Evolutionary conservation across 2,113 vertebrate species (phyloP).

Genomic region (Dunckerocampus dactyliophorus): DNA sequence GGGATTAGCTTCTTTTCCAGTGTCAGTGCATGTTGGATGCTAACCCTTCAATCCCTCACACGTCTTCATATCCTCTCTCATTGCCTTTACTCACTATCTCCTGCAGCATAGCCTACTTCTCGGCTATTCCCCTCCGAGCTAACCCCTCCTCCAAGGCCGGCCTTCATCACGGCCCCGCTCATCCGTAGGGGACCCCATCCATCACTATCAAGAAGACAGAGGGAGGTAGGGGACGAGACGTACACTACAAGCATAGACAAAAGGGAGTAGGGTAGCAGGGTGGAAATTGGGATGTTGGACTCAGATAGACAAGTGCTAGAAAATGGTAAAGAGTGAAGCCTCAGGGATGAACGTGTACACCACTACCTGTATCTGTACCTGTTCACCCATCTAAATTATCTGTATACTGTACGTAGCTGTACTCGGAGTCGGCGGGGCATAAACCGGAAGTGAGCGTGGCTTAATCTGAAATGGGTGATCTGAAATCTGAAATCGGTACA

Average conservation of each 20-base stretch:
- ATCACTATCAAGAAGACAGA: conserved; percentile 64
- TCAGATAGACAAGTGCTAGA: no score
- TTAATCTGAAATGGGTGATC: no score
- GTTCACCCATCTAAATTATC: no score
- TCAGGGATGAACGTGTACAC: no score
- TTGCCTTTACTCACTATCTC: conserved; percentile 15
- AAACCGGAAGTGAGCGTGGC: no score
- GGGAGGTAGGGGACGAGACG: conserved; percentile 23
- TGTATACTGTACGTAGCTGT: no score
- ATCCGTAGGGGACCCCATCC: conserved; percentile 67
- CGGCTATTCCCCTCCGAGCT: conserved; percentile 12
- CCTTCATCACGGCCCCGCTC: conserved; percentile 61
- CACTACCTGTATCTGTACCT: no score
- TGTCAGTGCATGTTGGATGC: background rate
- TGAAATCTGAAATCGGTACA: no score
- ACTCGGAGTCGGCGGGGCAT: no score
- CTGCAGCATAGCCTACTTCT: conserved; percentile 25
- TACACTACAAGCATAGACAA: conserved; percentile 21
- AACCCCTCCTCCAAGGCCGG: conserved; percentile 58
- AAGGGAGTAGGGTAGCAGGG: background rate
- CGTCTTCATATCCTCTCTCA: conserved; percentile 16
- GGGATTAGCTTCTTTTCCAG: background rate
- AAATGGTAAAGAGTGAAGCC: no score
- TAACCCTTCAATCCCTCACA: conserved; percentile 12
- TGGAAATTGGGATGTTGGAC: no score